A percentile compares a stretch with the other conserved stretches of the same genome.
Evolutionary conservation across 2,888 invertebrate genomes (phyloP).

Genomic region (Digitonthophagus gazella): DNA sequence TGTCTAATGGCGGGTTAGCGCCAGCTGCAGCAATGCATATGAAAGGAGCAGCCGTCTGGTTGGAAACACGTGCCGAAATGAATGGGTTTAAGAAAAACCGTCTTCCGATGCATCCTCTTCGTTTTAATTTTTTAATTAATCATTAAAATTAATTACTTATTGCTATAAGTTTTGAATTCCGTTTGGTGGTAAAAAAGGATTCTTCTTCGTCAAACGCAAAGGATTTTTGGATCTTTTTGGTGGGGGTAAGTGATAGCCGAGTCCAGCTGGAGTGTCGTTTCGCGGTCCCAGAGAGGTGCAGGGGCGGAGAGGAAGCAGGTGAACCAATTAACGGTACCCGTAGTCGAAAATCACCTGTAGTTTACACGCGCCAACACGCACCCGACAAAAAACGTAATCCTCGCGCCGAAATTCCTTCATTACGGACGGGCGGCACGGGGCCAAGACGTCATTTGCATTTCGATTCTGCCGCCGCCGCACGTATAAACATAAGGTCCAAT

Average conservation of each 20-base stretch:
- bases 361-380: slow-evolving; percentile 40
- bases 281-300: not conserved
- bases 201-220: too few species aligned
- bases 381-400: slow-evolving; percentile 25
- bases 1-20: not conserved
- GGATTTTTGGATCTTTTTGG: not conserved
- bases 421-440: slow-evolving; percentile 11
- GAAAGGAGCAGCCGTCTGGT: not conserved
- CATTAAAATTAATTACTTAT: too few species aligned
- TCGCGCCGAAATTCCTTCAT: slow-evolving; percentile 21
- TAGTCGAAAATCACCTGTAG: slow-evolving; percentile 50
- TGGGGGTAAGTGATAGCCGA: slow-evolving; percentile 4
- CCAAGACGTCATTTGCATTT: slow-evolving; percentile 13
- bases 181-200: too few species aligned
- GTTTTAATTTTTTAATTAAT: too few species aligned
- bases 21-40: not conserved
- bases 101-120: too few species aligned
- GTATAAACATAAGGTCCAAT: slow-evolving; percentile 16
- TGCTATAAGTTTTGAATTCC: too few species aligned
- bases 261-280: not conserved
- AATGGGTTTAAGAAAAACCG: too few species aligned
- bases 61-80: not conserved
- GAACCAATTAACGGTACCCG: slow-evolving; percentile 52
- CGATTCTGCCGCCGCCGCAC: slow-evolving; percentile 1
- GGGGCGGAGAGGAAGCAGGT: slow-evolving; percentile 40